Percentiles rank a stretch among this genome's conserved stretches.
phyloP scores from a whole-genome alignment of 2,797 vertebrate species.

The Chelon auratus region DNA sequence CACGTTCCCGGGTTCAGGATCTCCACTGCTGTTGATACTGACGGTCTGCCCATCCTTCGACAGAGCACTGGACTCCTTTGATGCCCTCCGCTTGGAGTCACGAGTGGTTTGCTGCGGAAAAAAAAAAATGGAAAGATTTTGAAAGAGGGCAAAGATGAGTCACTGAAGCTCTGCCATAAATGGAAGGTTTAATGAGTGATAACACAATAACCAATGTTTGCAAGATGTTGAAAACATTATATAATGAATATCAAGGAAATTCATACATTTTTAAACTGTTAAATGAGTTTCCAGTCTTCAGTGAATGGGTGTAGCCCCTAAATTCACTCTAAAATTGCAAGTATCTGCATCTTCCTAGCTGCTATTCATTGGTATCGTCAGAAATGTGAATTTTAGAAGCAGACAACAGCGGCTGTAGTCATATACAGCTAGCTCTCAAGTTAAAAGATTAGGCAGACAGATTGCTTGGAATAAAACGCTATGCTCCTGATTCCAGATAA shows the following conservation, averaged over 20 bases:
- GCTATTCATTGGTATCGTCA: too few relatives aligned
- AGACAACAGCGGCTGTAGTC: too few relatives aligned
- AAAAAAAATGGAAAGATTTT: slow-evolving; percentile 40
- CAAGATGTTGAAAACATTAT: not conserved
- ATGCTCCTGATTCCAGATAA: too few relatives aligned
- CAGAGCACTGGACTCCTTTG: slow-evolving; percentile 69
- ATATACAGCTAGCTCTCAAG: too few relatives aligned
- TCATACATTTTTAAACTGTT: slow-evolving; percentile 9
- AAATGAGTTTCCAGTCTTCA: not conserved
- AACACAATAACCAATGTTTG: not conserved
- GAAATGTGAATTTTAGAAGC: too few relatives aligned
- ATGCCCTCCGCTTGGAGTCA: slow-evolving; percentile 76
- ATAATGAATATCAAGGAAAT: too few relatives aligned
- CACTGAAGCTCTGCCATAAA: slow-evolving; percentile 20
- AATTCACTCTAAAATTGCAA: not conserved
- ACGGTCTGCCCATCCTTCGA: slow-evolving; percentile 68
- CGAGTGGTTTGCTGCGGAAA: slow-evolving; percentile 71
- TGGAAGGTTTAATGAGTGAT: slow-evolving; percentile 32
- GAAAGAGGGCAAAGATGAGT: slow-evolving; percentile 31
- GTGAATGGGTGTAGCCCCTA: too few relatives aligned
- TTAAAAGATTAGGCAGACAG: too few relatives aligned
- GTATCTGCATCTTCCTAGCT: not conserved
- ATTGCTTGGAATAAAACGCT: too few relatives aligned
- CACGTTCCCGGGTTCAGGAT: slow-evolving; percentile 50
- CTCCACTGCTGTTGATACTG: slow-evolving; percentile 43